Conservation (phyloP, 2,113 vertebrate species). For the Pristiophorus japonicus region DNA sequence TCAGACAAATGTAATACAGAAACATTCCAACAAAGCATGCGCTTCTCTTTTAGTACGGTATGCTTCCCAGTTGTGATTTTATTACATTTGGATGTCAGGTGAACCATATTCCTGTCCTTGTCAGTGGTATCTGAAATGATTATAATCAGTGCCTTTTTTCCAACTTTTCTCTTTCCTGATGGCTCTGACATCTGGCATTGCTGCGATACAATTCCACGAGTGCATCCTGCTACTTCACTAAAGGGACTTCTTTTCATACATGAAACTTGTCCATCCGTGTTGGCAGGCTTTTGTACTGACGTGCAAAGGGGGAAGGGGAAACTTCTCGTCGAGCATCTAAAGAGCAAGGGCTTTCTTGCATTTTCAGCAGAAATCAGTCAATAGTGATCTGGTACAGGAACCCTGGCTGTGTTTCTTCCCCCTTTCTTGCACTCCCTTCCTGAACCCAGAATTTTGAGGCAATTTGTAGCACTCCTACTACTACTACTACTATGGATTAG, state of each 20-base stretch:
- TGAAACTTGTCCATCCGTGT: not conserved
- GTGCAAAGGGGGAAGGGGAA: too few relatives aligned
- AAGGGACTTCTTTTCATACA: too few relatives aligned
- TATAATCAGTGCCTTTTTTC: not conserved
- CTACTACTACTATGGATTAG: too few relatives aligned
- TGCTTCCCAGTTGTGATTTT: not conserved
- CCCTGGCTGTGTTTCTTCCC: too few relatives aligned
- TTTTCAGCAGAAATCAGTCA: too few relatives aligned
- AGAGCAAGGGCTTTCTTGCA: too few relatives aligned
- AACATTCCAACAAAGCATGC: not conserved
- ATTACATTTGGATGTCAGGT: not conserved
- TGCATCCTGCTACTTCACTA: not conserved
- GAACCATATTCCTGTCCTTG: not conserved
- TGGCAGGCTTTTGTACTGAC: too few relatives aligned
- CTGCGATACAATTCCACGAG: not conserved
- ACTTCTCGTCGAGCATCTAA: too few relatives aligned
- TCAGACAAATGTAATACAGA: not conserved
- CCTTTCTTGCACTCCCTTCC: too few relatives aligned
- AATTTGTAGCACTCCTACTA: too few relatives aligned
- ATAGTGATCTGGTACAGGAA: too few relatives aligned
- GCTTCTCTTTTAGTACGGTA: not conserved
- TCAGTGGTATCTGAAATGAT: not conserved
- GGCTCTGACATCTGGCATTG: not conserved
- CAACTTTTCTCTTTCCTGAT: not conserved
- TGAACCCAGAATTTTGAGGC: too few relatives aligned